Evolutionary conservation across 2,888 invertebrate genomes (phyloP).

Genomic region (Euplexia lucipara): DNA sequence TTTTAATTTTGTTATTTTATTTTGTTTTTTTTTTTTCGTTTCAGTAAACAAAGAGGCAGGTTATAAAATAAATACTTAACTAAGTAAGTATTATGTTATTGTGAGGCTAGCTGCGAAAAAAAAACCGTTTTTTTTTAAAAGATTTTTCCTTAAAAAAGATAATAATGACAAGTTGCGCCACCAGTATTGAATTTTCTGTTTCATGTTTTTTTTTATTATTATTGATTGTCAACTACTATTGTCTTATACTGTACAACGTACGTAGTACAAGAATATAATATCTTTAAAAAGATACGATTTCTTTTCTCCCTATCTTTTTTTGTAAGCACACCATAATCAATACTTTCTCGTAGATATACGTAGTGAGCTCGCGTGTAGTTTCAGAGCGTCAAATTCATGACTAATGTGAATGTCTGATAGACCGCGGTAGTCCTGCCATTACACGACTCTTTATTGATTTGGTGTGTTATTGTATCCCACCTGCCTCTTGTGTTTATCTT

Average conservation of each 20-base stretch:
- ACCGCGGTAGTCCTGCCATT: conserved; percentile 71
- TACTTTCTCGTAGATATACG: conserved; percentile 30
- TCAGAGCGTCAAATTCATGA: conserved; percentile 88
- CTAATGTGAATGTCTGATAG: conserved; percentile 87
- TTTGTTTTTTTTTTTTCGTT: no score
- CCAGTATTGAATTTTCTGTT: no score
- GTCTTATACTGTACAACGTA: no score
- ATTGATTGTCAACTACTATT: no score
- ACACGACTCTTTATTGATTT: conserved; percentile 65
- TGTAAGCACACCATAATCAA: conserved; percentile 36
- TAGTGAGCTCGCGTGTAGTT: conserved; percentile 76
- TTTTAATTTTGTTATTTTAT: background rate
- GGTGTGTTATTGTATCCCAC: conserved; percentile 7
- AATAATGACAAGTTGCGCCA: no score
- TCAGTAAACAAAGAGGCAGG: no score
- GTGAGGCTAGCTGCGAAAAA: no score
- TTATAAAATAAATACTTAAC: no score
- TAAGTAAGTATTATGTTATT: no score
- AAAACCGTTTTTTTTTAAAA: no score
- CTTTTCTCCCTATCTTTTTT: background rate
- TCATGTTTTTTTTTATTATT: no score
- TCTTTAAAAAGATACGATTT: background rate
- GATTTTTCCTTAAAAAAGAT: no score
- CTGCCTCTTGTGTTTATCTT: background rate
- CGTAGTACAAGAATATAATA: conserved; percentile 1